Percentiles rank a stretch among this genome's conserved stretches.
These are phyloP conservation scores for Rhynchopsitta pachyrhyncha DNA, from an alignment of 2,113 vertebrate genomes.

Conservation along the genomic window DNA sequence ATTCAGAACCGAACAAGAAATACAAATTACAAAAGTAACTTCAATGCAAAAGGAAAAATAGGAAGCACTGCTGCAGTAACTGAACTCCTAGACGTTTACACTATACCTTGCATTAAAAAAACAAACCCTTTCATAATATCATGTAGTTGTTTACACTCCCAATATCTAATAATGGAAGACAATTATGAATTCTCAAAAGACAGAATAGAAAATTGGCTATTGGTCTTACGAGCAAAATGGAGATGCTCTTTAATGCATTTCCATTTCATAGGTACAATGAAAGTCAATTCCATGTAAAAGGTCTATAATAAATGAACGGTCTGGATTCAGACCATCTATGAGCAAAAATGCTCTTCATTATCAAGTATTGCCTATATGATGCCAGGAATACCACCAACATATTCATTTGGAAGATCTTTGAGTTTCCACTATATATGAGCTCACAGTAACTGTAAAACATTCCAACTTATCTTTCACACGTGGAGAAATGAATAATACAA, in stretches of 20 bases:
- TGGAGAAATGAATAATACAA: neutral
- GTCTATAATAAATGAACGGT: neutral
- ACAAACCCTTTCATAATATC: neutral
- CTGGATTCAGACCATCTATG: neutral
- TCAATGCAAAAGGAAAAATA: neutral
- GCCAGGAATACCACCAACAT: neutral
- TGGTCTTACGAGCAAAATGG: neutral
- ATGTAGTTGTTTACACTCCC: neutral
- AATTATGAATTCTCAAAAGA: constrained; percentile 1
- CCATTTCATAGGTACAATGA: neutral
- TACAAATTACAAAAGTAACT: neutral
- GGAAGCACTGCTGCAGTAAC: neutral
- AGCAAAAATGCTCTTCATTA: neutral
- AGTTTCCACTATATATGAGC: neutral
- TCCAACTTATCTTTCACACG: neutral
- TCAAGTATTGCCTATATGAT: neutral
- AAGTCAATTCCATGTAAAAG: constrained; percentile 21
- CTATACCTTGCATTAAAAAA: neutral
- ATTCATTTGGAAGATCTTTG: neutral
- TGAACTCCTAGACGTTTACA: neutral
- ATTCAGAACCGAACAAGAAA: neutral
- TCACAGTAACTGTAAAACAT: neutral
- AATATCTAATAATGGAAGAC: neutral
- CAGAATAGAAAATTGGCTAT: neutral
- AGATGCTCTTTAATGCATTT: neutral